A percentile compares a stretch with the other conserved stretches of the same genome.
These are phyloP conservation scores for Pandion haliaetus DNA, from an alignment of 2,113 vertebrate species.

Conservation along the genomic window DNA sequence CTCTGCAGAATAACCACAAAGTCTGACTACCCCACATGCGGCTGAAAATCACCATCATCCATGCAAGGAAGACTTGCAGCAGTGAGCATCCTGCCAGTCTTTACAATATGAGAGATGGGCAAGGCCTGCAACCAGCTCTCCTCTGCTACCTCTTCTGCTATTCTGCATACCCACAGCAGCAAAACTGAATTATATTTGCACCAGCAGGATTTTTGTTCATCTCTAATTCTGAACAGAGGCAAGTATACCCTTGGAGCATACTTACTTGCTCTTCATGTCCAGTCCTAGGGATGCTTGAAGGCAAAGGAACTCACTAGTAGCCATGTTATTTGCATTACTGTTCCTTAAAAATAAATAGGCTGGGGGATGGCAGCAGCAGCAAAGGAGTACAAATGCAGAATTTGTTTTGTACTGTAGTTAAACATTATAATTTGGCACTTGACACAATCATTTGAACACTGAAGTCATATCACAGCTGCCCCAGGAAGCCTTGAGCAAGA, in stretches of 20 bases:
- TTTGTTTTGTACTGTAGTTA: background rate
- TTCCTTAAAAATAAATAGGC: background rate
- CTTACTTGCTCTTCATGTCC: background rate
- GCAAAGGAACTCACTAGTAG: background rate
- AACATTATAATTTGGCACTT: background rate
- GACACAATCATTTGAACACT: background rate
- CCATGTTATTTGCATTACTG: background rate
- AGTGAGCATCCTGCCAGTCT: background rate
- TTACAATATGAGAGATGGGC: background rate
- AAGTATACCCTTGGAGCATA: background rate
- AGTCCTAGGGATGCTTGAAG: background rate
- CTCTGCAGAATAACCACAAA: background rate
- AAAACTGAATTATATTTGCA: background rate
- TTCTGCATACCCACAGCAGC: background rate
- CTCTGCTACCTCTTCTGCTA: background rate
- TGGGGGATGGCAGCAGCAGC: background rate
- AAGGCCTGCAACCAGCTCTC: background rate
- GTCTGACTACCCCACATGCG: background rate
- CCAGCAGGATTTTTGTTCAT: background rate
- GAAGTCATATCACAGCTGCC: background rate
- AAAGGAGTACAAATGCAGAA: background rate
- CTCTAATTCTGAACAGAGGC: background rate
- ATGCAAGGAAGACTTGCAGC: background rate
- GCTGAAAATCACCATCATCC: background rate
- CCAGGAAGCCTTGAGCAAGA: background rate